A percentile compares a stretch with the other conserved stretches of the same genome.
phyloP scores from a whole-genome alignment of 2,113 vertebrate genomes.

The Melozone crissalis region DNA sequence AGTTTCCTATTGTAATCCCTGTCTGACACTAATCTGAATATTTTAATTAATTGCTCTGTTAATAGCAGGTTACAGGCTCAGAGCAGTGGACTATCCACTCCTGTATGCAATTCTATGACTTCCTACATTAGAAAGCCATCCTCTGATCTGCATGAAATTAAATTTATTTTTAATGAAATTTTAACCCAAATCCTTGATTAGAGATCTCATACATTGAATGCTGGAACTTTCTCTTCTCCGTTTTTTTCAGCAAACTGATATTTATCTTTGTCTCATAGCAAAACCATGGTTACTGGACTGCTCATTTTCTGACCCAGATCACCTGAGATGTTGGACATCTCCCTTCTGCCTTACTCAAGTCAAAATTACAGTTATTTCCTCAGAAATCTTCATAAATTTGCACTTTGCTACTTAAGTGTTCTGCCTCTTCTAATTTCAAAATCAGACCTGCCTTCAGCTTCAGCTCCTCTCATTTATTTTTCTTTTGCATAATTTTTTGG shows the following conservation, averaged over 20 bases:
- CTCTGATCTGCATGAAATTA: background rate
- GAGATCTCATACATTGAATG: background rate
- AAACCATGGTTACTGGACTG: background rate
- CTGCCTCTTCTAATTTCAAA: background rate
- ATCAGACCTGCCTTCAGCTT: background rate
- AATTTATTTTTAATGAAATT: background rate
- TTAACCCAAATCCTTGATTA: background rate
- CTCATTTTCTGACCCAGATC: background rate
- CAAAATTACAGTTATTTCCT: background rate
- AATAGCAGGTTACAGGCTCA: conserved; percentile 10
- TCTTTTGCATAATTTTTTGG: background rate
- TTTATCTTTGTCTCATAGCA: background rate
- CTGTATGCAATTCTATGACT: background rate
- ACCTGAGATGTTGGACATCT: background rate
- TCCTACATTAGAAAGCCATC: conserved; percentile 14
- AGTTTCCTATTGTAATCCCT: background rate
- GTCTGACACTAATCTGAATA: conserved; percentile 17
- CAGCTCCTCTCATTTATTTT: background rate
- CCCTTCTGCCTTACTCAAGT: background rate
- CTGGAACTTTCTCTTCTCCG: background rate
- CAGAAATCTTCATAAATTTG: background rate
- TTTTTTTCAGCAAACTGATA: background rate
- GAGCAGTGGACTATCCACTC: background rate
- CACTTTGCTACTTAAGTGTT: background rate
- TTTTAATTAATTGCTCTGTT: conserved; percentile 25